phyloP scores from a whole-genome alignment of 2,797 vertebrate genomes.

The Emys orbicularis region DNA sequence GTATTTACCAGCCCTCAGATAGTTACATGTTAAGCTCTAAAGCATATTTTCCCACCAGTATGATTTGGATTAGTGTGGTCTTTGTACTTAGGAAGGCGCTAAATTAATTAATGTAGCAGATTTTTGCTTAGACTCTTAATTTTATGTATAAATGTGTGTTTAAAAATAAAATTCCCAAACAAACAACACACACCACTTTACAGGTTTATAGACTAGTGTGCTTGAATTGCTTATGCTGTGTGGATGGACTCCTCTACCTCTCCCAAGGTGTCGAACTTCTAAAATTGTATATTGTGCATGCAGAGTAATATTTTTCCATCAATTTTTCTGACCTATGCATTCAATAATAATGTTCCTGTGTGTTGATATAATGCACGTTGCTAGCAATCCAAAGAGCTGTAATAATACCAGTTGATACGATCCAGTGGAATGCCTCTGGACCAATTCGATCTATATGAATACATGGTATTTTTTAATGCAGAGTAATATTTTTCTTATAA shows the following conservation, averaged over 20 bases:
- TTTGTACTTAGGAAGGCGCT: not conserved
- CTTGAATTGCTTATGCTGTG: not conserved
- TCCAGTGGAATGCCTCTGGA: not conserved
- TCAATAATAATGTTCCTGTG: not conserved
- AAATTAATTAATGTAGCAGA: not conserved
- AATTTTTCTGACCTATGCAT: not conserved
- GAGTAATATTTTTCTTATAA: not conserved
- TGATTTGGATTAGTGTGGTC: not conserved
- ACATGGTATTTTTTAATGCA: fast-evolving
- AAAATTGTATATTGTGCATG: not conserved
- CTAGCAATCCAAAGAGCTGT: not conserved
- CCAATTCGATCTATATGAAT: not conserved
- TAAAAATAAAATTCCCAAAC: not conserved
- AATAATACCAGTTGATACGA: not conserved
- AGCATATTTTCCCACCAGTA: not conserved
- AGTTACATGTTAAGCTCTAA: not conserved
- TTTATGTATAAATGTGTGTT: not conserved
- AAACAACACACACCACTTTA: not conserved
- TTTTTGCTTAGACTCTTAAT: not conserved
- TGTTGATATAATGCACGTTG: not conserved
- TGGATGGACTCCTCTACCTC: not conserved
- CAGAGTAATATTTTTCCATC: not conserved
- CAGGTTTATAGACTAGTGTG: not conserved
- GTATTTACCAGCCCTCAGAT: not conserved
- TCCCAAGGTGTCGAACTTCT: not conserved